Percentiles rank a stretch among this genome's conserved stretches.
Conservation (phyloP, 2,113 vertebrate genomes). For the Callocephalon fimbriatum region DNA sequence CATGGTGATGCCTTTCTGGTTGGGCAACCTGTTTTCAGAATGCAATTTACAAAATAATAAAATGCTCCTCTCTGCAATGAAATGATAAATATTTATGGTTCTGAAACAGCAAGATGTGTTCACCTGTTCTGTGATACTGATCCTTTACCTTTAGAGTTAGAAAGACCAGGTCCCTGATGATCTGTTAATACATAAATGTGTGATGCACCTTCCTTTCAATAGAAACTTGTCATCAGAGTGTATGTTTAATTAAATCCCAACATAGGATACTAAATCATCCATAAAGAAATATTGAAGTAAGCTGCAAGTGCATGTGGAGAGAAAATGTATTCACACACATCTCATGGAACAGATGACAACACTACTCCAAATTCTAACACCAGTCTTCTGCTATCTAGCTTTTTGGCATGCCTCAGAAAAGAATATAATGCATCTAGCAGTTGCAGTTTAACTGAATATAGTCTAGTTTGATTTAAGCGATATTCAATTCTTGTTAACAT, state of each 20-base stretch:
- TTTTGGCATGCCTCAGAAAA: not conserved
- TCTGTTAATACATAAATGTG: not conserved
- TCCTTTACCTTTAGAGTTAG: not conserved
- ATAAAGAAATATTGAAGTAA: not conserved
- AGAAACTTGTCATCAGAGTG: not conserved
- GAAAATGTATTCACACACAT: accelerated
- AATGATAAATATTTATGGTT: not conserved
- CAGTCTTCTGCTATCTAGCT: not conserved
- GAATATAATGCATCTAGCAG: not conserved
- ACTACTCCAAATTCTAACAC: not conserved
- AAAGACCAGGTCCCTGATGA: not conserved
- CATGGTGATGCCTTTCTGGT: not conserved
- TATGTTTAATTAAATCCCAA: slow-evolving; percentile 10
- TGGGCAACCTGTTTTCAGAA: not conserved
- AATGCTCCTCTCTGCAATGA: not conserved
- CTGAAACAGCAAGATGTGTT: not conserved
- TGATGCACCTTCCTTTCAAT: not conserved
- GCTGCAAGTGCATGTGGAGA: not conserved
- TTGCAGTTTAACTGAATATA: not conserved
- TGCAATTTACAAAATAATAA: not conserved
- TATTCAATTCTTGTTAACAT: not conserved
- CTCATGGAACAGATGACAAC: not conserved
- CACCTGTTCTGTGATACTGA: not conserved
- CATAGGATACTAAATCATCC: not conserved
- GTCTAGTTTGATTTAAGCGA: not conserved